phyloP scores from a whole-genome alignment of 2,113 vertebrate species.

The Anguilla japonica region DNA sequence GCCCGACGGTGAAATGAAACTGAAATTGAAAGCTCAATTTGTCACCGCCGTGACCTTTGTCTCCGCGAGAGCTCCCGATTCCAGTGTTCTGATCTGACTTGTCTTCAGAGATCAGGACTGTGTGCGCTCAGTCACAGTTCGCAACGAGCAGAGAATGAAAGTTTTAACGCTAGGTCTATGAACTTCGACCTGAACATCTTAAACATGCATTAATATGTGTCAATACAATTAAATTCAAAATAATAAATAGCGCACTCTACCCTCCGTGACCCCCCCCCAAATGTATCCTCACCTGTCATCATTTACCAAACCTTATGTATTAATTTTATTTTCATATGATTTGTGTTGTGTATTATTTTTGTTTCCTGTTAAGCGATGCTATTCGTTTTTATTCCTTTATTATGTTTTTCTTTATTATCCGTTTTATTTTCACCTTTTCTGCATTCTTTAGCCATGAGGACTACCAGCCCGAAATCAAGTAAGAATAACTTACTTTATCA shows the following conservation, averaged over 20 bases:
- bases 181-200: neutral
- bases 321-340: neutral
- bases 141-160: too few species aligned
- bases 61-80: too few species aligned
- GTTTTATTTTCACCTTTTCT: conserved; percentile 76
- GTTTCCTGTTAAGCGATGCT: conserved; percentile 35
- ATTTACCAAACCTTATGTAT: neutral
- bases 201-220: neutral
- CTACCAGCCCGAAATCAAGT: conserved; percentile 96
- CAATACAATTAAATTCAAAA: neutral
- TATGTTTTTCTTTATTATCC: conserved; percentile 69
- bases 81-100: too few species aligned
- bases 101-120: too few species aligned
- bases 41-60: neutral
- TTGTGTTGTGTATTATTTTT: conserved; percentile 30
- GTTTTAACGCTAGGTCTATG: too few species aligned
- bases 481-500: conserved; percentile 72
- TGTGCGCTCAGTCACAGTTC: too few species aligned
- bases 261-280: too few species aligned
- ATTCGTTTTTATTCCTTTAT: conserved; percentile 39
- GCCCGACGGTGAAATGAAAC: neutral
- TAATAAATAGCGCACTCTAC: neutral
- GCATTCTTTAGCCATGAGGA: conserved; percentile 89
- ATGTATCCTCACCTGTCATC: neutral
- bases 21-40: neutral